Conservation (phyloP, 2,888 invertebrate species). For the Machimus rusticus region DNA sequence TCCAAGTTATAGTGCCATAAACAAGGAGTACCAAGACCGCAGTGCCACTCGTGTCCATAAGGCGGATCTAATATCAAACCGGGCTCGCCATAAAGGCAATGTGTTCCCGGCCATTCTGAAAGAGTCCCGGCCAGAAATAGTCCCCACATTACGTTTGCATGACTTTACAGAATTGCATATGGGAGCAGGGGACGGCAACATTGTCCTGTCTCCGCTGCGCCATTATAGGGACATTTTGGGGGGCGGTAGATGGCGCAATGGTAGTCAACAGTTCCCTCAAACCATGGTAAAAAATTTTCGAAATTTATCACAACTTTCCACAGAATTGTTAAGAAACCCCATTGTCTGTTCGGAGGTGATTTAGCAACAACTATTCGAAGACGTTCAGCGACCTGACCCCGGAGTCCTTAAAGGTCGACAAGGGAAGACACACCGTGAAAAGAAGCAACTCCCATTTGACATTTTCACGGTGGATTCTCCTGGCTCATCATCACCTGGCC, state of each 20-base stretch:
- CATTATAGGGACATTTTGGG: background rate
- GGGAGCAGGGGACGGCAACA: background rate
- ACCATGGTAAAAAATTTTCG: background rate
- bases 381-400: background rate
- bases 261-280: background rate
- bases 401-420: background rate
- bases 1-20: constrained; percentile 14
- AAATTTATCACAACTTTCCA: constrained; percentile 15
- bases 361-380: background rate
- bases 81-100: constrained; percentile 17
- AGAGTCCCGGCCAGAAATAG: constrained; percentile 14
- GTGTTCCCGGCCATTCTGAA: constrained; percentile 24
- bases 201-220: background rate
- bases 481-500: background rate
- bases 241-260: background rate
- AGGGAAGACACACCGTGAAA: background rate
- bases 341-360: background rate
- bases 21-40: constrained; percentile 6
- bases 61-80: constrained; percentile 28
- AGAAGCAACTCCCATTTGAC: background rate
- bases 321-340: background rate
- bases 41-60: constrained; percentile 17
- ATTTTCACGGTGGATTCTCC: background rate
- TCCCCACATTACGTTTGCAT: constrained; percentile 25
- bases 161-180: constrained; percentile 35